A percentile compares a stretch with the other conserved stretches of the same genome.
These are phyloP conservation scores for Sinelater perroti DNA, from an alignment of 2,888 invertebrate genomes.

Conservation along the genomic window DNA sequence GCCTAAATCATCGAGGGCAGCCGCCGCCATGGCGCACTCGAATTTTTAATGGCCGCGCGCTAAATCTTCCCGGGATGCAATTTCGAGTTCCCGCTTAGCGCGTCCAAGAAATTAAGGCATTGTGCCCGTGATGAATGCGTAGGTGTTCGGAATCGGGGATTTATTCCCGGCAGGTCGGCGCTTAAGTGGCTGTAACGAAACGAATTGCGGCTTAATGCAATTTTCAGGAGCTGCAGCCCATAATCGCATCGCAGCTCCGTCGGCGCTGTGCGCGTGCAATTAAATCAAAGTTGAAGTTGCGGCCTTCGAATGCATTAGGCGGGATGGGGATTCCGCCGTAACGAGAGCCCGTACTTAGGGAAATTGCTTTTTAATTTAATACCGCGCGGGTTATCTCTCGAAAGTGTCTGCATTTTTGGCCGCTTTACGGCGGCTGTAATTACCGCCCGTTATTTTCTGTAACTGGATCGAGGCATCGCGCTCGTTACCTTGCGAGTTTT, in stretches of 20 bases:
- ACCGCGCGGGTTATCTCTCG: constrained; percentile 31
- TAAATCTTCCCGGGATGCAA: constrained; percentile 13
- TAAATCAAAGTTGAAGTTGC: constrained; percentile 35
- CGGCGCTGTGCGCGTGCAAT: constrained; percentile 17
- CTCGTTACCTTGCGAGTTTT: constrained; percentile 29
- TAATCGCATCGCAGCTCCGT: neutral
- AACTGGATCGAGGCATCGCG: constrained; percentile 30
- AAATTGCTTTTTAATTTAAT: constrained; percentile 37
- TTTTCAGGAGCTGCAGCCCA: constrained; percentile 18
- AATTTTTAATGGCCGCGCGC: constrained; percentile 10
- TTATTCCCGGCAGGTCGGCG: constrained; percentile 18
- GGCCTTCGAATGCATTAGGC: constrained; percentile 26
- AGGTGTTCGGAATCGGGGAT: constrained; percentile 25
- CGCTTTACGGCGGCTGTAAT: constrained; percentile 32
- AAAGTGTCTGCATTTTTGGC: constrained; percentile 26
- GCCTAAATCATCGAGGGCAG: neutral
- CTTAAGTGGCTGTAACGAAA: constrained; percentile 28
- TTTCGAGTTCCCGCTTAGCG: constrained; percentile 13
- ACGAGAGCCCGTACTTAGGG: constrained; percentile 36
- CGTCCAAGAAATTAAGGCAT: constrained; percentile 24
- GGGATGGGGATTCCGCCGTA: constrained; percentile 27
- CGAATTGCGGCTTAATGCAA: constrained; percentile 26
- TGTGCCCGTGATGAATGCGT: constrained; percentile 22
- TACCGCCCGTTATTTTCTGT: constrained; percentile 31
- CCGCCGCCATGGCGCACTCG: neutral